Percentiles rank a stretch among this genome's conserved stretches.
Conservation (phyloP, 1,140 invertebrate species). For the Eulimnadia texana region DNA sequence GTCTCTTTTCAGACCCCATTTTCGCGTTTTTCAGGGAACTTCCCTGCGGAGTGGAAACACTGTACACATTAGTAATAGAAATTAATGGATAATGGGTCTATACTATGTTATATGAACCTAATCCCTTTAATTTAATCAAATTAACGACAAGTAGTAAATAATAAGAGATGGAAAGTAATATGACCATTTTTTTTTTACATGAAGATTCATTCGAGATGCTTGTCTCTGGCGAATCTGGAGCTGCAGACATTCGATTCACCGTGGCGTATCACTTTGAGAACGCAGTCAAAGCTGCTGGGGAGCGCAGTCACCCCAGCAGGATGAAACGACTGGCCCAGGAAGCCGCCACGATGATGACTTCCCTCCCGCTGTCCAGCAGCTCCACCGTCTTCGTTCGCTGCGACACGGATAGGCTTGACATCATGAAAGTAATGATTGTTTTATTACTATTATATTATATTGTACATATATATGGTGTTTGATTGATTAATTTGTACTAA, state of each 20-base stretch:
- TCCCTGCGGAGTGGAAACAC: no score
- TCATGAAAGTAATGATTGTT: constrained; percentile 64
- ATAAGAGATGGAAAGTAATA: no score
- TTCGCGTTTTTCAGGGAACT: no score
- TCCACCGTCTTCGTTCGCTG: constrained; percentile 92
- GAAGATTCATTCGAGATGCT: constrained; percentile 84
- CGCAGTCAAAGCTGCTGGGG: constrained; percentile 69
- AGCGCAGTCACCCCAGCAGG: constrained; percentile 64
- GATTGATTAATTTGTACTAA: constrained; percentile 28
- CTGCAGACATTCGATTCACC: constrained; percentile 56
- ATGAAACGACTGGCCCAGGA: constrained; percentile 90
- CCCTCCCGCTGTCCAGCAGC: constrained; percentile 80
- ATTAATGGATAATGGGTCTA: no score
- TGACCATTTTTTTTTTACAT: constrained; percentile 20
- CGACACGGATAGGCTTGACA: constrained; percentile 80
- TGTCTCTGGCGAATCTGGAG: constrained; percentile 49
- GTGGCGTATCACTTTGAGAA: constrained; percentile 85
- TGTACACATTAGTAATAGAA: no score
- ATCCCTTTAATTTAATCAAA: no score
- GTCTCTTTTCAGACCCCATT: no score
- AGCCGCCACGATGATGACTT: constrained; percentile 84
- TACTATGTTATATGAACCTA: no score
- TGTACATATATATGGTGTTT: not conserved
- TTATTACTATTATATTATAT: not conserved
- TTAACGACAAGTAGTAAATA: no score